Conservation (phyloP, 2,797 vertebrate species). For the Chloroceryle amazona region DNA sequence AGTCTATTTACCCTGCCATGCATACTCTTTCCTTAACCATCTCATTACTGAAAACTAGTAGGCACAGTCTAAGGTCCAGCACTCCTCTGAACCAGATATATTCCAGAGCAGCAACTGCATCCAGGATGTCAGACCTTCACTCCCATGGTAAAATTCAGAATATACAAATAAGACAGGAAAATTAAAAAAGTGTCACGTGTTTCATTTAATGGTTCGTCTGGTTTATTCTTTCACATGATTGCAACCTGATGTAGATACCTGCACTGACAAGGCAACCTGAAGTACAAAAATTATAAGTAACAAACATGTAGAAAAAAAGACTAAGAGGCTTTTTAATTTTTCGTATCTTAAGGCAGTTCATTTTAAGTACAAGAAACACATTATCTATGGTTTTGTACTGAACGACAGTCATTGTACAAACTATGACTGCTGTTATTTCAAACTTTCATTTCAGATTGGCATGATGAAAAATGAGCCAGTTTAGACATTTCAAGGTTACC, state of each 20-base stretch:
- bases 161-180: background rate
- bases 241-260: background rate
- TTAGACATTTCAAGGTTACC: background rate
- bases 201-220: background rate
- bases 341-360: background rate
- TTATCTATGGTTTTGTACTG: background rate
- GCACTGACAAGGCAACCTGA: background rate
- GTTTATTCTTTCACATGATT: background rate
- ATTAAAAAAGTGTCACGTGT: background rate
- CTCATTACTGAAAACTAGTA: background rate
- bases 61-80: background rate
- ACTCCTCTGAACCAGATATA: background rate
- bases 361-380: background rate
- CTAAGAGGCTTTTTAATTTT: background rate
- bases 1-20: background rate
- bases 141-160: background rate
- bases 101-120: background rate
- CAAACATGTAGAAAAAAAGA: background rate
- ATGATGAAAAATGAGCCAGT: background rate
- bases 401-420: background rate
- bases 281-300: background rate
- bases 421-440: background rate
- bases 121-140: background rate
- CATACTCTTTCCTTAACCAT: background rate
- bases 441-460: background rate